Evolutionary conservation across 2,113 vertebrate genomes (phyloP).

Genomic region (Channa maculata): DNA sequence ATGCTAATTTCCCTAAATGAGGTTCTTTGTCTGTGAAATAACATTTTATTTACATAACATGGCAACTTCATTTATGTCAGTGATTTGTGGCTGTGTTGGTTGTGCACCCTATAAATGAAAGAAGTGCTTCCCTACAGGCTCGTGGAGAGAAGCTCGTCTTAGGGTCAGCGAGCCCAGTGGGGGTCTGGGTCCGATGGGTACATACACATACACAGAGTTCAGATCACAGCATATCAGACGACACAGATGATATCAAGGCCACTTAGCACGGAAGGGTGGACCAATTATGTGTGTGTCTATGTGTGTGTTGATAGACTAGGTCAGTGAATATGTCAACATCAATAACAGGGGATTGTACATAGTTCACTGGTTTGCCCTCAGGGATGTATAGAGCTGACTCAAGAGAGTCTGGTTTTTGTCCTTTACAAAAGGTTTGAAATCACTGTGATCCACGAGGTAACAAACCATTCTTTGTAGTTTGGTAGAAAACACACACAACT

Average conservation of each 20-base stretch:
- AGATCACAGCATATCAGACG: slow-evolving; percentile 60
- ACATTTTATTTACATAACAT: slow-evolving; percentile 13
- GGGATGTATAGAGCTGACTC: slow-evolving; percentile 23
- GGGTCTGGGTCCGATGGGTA: slow-evolving; percentile 50
- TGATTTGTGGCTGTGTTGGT: slow-evolving; percentile 24
- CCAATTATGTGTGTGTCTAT: slow-evolving; percentile 53
- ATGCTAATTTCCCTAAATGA: slow-evolving; percentile 17
- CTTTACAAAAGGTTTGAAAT: slow-evolving; percentile 65
- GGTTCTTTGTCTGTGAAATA: slow-evolving; percentile 35
- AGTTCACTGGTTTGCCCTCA: slow-evolving; percentile 55
- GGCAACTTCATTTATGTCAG: slow-evolving; percentile 3
- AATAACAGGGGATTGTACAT: slow-evolving; percentile 63
- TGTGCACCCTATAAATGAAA: slow-evolving; percentile 22
- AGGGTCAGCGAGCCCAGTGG: slow-evolving; percentile 59
- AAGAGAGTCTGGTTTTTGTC: slow-evolving; percentile 45
- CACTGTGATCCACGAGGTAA: slow-evolving; percentile 22
- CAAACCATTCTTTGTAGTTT: slow-evolving; percentile 22
- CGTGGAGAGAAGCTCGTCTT: slow-evolving; percentile 52
- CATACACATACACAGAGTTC: slow-evolving; percentile 49
- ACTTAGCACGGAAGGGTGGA: slow-evolving; percentile 45
- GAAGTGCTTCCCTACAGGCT: slow-evolving; percentile 27
- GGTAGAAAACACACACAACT: slow-evolving; percentile 16
- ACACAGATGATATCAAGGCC: slow-evolving; percentile 62
- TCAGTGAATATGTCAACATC: slow-evolving; percentile 81
- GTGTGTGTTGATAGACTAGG: slow-evolving; percentile 71